phyloP scores from a whole-genome alignment of 2,888 invertebrate genomes.

The Plagodis dolabraria region DNA sequence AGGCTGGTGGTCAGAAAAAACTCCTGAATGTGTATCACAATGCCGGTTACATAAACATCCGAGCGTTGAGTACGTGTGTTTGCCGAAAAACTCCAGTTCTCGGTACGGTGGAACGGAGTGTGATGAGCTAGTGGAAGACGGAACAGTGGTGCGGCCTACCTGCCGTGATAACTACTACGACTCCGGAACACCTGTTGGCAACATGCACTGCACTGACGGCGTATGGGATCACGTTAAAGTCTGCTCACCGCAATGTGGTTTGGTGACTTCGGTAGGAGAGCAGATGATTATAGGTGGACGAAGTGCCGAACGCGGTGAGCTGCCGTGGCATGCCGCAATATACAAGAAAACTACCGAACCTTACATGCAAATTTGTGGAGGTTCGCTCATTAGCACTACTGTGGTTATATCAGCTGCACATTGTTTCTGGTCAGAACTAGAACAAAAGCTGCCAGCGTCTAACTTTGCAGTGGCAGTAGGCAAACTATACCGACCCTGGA shows the following conservation, averaged over 20 bases:
- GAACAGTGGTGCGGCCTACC: conserved; percentile 22
- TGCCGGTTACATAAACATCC: conserved; percentile 19
- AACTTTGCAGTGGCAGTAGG: conserved; percentile 27
- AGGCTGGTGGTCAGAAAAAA: conserved; percentile 20
- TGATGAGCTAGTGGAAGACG: conserved; percentile 21
- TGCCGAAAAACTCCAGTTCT: conserved; percentile 7
- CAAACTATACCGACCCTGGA: conserved; percentile 32
- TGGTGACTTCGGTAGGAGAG: conserved; percentile 42
- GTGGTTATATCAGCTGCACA: conserved; percentile 51
- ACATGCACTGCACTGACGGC: conserved; percentile 30
- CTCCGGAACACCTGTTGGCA: conserved; percentile 16
- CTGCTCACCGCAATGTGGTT: conserved; percentile 36
- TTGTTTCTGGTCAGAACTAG: conserved; percentile 17
- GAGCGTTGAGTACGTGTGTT: conserved; percentile 19
- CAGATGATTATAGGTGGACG: conserved; percentile 65
- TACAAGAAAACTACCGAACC: conserved; percentile 64
- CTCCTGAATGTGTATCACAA: conserved; percentile 21
- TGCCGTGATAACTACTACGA: conserved; percentile 28
- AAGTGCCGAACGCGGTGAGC: conserved; percentile 53
- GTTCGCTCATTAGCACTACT: conserved; percentile 69
- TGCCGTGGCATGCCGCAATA: conserved; percentile 84
- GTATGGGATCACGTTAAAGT: conserved; percentile 23
- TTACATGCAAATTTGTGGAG: conserved; percentile 81
- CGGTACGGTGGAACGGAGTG: conserved; percentile 16
- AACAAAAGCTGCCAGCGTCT: conserved; percentile 13